Conservation (phyloP, 2,888 invertebrate genomes). For the Ophion ellenae region DNA sequence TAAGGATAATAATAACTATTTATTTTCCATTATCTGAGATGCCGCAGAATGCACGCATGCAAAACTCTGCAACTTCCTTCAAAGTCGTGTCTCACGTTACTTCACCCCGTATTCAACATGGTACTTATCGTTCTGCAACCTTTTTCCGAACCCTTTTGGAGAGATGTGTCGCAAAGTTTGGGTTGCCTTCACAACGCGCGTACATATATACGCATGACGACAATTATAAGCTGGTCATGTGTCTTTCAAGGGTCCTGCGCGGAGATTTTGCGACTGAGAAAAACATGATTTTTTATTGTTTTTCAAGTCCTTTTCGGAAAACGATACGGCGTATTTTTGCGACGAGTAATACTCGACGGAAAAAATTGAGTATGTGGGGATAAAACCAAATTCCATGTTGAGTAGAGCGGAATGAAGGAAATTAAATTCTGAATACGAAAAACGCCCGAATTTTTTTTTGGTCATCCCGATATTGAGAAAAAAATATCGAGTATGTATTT, state of each 20-base stretch:
- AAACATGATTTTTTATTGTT: neutral
- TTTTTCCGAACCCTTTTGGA: conserved; percentile 5
- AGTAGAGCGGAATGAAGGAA: too few relatives aligned
- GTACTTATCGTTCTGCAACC: neutral
- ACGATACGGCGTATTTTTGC: neutral
- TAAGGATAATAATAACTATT: neutral
- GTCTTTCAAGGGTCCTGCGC: neutral
- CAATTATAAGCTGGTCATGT: neutral
- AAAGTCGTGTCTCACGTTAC: neutral
- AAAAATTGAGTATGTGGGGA: too few relatives aligned
- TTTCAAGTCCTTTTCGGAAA: neutral
- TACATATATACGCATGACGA: neutral
- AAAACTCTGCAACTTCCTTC: neutral
- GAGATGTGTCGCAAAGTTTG: conserved; percentile 18
- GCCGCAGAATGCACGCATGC: neutral
- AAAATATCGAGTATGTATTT: neutral
- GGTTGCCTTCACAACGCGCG: neutral
- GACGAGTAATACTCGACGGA: neutral
- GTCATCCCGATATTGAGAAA: neutral
- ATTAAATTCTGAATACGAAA: neutral
- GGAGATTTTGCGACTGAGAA: neutral
- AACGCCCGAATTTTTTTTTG: neutral
- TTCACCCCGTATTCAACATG: neutral
- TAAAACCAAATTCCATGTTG: too few relatives aligned
- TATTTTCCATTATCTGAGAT: neutral